Base-by-base conservation (phyloP, 37 sponge, comb jelly and placozoan species). In the Mnemiopsis leidyi region DNA sequence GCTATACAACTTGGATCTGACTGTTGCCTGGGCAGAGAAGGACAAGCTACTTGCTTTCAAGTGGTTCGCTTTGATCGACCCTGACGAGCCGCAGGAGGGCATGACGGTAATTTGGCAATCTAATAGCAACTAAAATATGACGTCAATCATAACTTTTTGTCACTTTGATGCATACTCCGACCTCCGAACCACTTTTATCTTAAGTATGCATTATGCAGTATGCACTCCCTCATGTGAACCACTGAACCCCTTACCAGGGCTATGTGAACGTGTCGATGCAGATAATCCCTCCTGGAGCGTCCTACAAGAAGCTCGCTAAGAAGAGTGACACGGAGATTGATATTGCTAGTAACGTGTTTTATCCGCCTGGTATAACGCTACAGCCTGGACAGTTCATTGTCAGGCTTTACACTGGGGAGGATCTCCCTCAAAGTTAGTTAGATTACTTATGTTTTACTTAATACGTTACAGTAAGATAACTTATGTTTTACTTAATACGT, bases 311-410 rank as follows among this genome's bases (percentile, higher is more conserved):
- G 61, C 61, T 85, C 1, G 29, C 90, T 3, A 85, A 85, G 29
- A 38, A 37, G 61, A 85, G 90, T 85, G 90, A 85, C n/a, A 85
- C 90, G 24, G 90, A 85, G 90, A 85, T 85, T 24, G 90, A 85
- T 39, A 61, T 85, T 2, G 90, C 90, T 40, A 85, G 90, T 39
- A 85, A 85, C 29, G 90, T 85, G 90, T 85, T 40, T 61, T 85
- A 85, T 29, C 90, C 90, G 0, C 90, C 90, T 1, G 90, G 90
- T 28, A 85, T 85, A 39, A 40, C 61, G 0, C 90, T 85, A 0
- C 90, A 85, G 25, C 90, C 90, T 0, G 90, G 90, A 1, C 90
- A 85, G 40, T 85, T 85, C 29, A 40, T 29, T 85, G 29, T 85
- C 48, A 85, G 39, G n/a, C 90, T 85, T 5, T 85, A 85, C 90